Conservation (phyloP, 1,140 invertebrate species). For the Plectrocnemia conspersa region DNA sequence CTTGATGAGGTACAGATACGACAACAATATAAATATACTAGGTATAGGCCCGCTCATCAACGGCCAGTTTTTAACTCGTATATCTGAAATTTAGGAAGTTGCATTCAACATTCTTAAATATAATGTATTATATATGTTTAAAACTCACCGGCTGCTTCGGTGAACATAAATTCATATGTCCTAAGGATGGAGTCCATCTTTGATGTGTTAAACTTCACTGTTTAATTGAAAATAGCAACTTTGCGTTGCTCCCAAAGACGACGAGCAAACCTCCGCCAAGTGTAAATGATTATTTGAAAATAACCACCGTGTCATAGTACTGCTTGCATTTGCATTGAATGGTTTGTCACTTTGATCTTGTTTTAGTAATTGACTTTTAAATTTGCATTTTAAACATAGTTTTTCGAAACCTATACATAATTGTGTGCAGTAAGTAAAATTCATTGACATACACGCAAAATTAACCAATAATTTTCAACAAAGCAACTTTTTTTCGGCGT, state of each 20-base stretch:
- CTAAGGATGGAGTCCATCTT: neutral
- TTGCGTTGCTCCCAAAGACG: too few relatives aligned
- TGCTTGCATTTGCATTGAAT: slow-evolving; percentile 29
- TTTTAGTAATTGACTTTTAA: neutral
- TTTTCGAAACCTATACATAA: neutral
- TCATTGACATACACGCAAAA: too few relatives aligned
- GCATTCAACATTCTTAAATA: slow-evolving; percentile 17
- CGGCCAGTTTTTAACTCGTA: slow-evolving; percentile 55
- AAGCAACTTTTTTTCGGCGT: too few relatives aligned
- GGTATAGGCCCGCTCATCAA: slow-evolving; percentile 54
- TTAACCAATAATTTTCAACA: too few relatives aligned
- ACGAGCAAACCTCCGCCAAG: too few relatives aligned
- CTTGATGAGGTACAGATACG: slow-evolving; percentile 62
- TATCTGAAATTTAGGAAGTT: slow-evolving; percentile 48
- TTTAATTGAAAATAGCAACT: too few relatives aligned
- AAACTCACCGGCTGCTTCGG: neutral
- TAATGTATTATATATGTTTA: neutral
- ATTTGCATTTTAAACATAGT: neutral
- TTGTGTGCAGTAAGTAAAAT: too few relatives aligned
- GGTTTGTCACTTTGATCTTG: slow-evolving; percentile 21
- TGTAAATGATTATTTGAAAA: too few relatives aligned
- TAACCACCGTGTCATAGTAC: neutral
- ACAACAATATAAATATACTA: slow-evolving; percentile 50
- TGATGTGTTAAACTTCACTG: neutral
- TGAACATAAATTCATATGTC: slow-evolving; percentile 40